A percentile compares a stretch with the other conserved stretches of the same genome.
Evolutionary conservation across 2,113 vertebrate species (phyloP).

Genomic region (Pardalotus punctatus): DNA sequence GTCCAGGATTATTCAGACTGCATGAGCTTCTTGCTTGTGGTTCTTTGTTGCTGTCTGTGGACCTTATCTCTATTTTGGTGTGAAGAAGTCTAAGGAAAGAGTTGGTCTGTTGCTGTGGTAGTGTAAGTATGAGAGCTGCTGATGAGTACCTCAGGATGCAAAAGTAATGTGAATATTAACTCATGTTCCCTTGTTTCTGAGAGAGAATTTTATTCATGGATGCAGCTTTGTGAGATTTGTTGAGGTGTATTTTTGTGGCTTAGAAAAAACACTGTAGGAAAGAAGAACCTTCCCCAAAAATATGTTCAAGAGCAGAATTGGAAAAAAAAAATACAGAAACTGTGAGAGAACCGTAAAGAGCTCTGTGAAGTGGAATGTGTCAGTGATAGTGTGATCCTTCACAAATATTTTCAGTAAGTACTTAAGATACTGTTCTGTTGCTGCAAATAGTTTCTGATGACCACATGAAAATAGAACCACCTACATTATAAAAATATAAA

Average conservation of each 20-base stretch:
- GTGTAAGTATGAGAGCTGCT: background rate
- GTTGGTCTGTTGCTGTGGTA: background rate
- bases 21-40: background rate
- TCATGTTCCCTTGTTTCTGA: background rate
- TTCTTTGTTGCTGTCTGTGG: background rate
- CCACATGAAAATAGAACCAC: background rate
- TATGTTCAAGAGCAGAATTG: background rate
- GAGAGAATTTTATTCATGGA: background rate
- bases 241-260: background rate
- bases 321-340: background rate
- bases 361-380: background rate
- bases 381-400: background rate
- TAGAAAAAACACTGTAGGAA: background rate
- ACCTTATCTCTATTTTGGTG: background rate
- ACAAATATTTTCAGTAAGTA: background rate
- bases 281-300: background rate
- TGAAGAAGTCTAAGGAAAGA: background rate
- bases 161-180: background rate
- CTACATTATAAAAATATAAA: background rate
- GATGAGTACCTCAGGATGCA: background rate
- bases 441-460: background rate
- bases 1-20: background rate
- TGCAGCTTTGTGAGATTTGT: background rate
- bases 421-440: background rate
- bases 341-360: background rate